Percentiles rank a stretch among this genome's conserved stretches.
phyloP scores from a whole-genome alignment of 2,888 invertebrate genomes.

The Notocelia uddmanniana region DNA sequence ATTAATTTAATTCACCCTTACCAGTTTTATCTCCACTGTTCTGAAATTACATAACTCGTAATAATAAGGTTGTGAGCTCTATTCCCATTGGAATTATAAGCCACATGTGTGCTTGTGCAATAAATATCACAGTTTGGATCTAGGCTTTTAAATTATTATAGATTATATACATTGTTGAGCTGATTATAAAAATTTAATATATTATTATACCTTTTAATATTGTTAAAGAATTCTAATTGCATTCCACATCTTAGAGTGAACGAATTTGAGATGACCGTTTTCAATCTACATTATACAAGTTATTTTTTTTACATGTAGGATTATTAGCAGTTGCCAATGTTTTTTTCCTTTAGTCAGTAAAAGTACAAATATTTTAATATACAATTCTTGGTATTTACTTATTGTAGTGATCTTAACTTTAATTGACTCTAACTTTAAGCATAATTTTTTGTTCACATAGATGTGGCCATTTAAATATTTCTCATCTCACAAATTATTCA shows the following conservation, averaged over 20 bases:
- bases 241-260: constrained; percentile 86
- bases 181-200: constrained; percentile 87
- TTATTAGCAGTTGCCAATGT: constrained; percentile 86
- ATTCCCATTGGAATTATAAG: constrained; percentile 84
- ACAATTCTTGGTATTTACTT: constrained; percentile 86
- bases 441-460: constrained; percentile 79
- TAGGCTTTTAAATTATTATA: constrained; percentile 87
- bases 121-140: constrained; percentile 87
- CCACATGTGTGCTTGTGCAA: constrained; percentile 87
- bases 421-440: constrained; percentile 84
- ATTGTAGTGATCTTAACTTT: constrained; percentile 84
- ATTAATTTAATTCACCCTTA: constrained; percentile 66
- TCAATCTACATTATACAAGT: constrained; percentile 85
- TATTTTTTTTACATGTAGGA: constrained; percentile 85
- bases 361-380: constrained; percentile 93
- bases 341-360: constrained; percentile 92
- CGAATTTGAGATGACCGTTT: constrained; percentile 85
- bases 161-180: constrained; percentile 88
- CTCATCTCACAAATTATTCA: constrained; percentile 80
- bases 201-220: constrained; percentile 87
- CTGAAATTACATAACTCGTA: constrained; percentile 68
- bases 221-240: constrained; percentile 87
- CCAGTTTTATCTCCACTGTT: constrained; percentile 72
- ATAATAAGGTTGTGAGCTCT: constrained; percentile 86
- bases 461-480: constrained; percentile 80